phyloP scores from a whole-genome alignment of 1,140 invertebrate species.

The Drosophila watanabei region DNA sequence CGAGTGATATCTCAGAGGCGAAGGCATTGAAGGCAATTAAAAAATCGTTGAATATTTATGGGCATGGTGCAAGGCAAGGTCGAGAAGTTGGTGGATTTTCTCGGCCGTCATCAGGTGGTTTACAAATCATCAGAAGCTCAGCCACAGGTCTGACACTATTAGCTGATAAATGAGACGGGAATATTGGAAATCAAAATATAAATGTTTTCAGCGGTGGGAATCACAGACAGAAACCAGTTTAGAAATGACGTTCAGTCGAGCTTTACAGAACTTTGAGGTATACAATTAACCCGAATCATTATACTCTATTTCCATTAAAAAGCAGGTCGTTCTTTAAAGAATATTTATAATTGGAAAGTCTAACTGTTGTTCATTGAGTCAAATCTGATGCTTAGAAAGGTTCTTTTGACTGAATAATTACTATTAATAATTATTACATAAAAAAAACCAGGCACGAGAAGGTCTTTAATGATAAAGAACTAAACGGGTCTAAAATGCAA shows the following conservation, averaged over 20 bases:
- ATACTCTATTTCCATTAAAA: conserved; percentile 8
- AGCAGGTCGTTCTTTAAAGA: conserved; percentile 4
- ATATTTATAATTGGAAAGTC: conserved; percentile 16
- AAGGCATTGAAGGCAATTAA: conserved; percentile 45
- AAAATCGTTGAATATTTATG: conserved; percentile 47
- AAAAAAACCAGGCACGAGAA: neutral
- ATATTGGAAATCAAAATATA: conserved; percentile 11
- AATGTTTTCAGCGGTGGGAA: conserved; percentile 5
- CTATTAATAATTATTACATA: conserved; percentile 3
- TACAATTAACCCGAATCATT: conserved; percentile 13
- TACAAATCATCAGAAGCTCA: conserved; percentile 23
- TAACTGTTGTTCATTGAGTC: conserved; percentile 7
- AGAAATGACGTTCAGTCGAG: neutral
- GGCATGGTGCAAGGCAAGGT: conserved; percentile 36
- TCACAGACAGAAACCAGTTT: conserved; percentile 11
- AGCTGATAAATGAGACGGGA: conserved; percentile 18
- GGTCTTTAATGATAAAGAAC: neutral
- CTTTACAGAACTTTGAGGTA: conserved; percentile 8
- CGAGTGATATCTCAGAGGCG: conserved; percentile 22
- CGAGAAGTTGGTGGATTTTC: conserved; percentile 22
- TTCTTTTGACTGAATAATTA: conserved; percentile 4
- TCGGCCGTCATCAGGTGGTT: conserved; percentile 18
- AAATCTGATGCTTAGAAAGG: neutral
- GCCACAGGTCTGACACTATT: conserved; percentile 17
- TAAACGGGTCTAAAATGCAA: neutral